Percentiles rank a stretch among this genome's conserved stretches.
Evolutionary conservation across 2,797 vertebrate species (phyloP).

Genomic region (Sebastes variabilis): DNA sequence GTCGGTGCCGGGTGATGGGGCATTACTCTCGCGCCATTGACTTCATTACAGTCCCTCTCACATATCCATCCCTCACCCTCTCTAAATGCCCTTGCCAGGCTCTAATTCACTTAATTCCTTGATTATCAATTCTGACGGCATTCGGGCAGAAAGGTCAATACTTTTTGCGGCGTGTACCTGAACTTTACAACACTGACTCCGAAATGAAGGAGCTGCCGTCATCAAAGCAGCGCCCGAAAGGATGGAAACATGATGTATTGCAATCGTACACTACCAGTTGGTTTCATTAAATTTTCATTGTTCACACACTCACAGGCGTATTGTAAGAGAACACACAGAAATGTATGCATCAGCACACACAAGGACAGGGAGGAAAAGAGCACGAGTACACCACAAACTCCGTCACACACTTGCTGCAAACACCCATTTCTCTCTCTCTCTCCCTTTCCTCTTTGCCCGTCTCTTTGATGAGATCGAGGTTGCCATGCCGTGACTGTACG

Average conservation of each 20-base stretch:
- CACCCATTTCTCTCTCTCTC: conserved; percentile 20
- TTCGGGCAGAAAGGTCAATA: conserved; percentile 78
- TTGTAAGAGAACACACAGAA: conserved; percentile 39
- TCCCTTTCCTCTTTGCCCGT: conserved; percentile 38
- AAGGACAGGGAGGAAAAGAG: conserved; percentile 28
- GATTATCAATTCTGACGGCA: conserved; percentile 78
- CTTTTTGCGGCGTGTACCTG: conserved; percentile 59
- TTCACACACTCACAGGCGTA: conserved; percentile 54
- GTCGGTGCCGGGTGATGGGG: conserved; percentile 72
- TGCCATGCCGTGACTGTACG: conserved; percentile 76
- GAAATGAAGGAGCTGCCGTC: conserved; percentile 26
- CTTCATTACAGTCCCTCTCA: conserved; percentile 79
- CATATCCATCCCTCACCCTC: conserved; percentile 73
- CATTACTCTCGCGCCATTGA: conserved; percentile 82
- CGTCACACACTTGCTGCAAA: conserved; percentile 32
- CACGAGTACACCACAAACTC: conserved; percentile 29
- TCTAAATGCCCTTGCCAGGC: conserved; percentile 74
- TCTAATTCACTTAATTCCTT: conserved; percentile 83
- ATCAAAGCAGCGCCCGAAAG: conserved; percentile 12
- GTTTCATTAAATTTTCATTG: conserved; percentile 67
- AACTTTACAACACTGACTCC: conserved; percentile 61
- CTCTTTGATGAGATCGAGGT: conserved; percentile 74
- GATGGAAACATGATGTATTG: conserved; percentile 37
- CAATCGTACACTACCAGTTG: conserved; percentile 50
- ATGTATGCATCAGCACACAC: conserved; percentile 63